Conservation (phyloP, 2,113 vertebrate genomes). For the Centropristis striata region DNA sequence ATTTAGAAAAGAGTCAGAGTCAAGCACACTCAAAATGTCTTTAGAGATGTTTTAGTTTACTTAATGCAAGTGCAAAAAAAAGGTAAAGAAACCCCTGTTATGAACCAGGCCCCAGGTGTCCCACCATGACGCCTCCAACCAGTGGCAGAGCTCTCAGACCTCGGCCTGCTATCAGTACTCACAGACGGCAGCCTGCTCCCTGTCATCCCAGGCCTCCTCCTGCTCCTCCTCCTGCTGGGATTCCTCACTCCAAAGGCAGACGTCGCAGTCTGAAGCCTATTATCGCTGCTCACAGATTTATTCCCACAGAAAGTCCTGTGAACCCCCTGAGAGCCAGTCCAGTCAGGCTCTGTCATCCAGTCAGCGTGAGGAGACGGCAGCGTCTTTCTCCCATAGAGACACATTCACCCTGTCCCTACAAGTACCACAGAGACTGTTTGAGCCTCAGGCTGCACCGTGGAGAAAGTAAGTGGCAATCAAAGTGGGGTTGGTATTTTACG, state of each 20-base stretch:
- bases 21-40: too few species aligned
- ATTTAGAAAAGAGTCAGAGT: too few species aligned
- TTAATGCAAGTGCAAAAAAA: not conserved
- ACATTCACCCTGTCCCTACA: slow-evolving; percentile 14
- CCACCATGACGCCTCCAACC: slow-evolving; percentile 1
- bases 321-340: slow-evolving; percentile 26
- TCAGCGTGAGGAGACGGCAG: slow-evolving; percentile 32
- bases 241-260: slow-evolving; percentile 39
- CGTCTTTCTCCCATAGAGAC: slow-evolving; percentile 1
- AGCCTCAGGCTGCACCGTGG: slow-evolving; percentile 16
- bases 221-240: slow-evolving; percentile 37
- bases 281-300: slow-evolving; percentile 47
- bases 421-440: slow-evolving; percentile 3
- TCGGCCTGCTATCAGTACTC: slow-evolving; percentile 24
- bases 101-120: slow-evolving; percentile 29
- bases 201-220: slow-evolving; percentile 36
- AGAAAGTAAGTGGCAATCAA: slow-evolving; percentile 47
- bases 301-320: slow-evolving; percentile 29
- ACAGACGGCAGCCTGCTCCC: slow-evolving; percentile 31
- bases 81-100: not conserved
- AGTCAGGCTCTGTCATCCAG: slow-evolving; percentile 36
- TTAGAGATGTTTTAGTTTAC: too few species aligned
- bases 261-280: slow-evolving; percentile 21
- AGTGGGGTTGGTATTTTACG: not conserved
- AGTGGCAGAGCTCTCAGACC: slow-evolving; percentile 29